Base-by-base conservation (phyloP, 64 coral and sea anemone species). In the Cladopsammia gracilis region DNA sequence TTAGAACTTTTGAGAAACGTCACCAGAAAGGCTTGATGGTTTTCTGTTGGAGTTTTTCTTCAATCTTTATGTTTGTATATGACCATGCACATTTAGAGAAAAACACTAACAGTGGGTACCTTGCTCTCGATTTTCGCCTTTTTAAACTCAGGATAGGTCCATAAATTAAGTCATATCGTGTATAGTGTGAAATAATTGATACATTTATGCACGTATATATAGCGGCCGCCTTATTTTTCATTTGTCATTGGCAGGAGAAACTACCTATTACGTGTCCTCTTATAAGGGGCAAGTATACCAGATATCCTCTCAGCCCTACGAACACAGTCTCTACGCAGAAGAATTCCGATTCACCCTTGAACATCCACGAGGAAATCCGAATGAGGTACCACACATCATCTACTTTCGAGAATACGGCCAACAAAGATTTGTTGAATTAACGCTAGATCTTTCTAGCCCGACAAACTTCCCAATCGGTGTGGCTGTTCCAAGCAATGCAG, bases 311-410 rank as follows among this genome's bases (percentile, higher is more conserved):
- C 75, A 51, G 50, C 75, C 75, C 20, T 77, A 13, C 50, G 50
- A 25, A 18, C 50, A 52, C 48, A 77, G 48, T 24, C 19, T 10
- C 0, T 77, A 77, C 75, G 53, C 48, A 0, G 48, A 57, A 22
- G 75, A 77, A 23, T 77, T 77, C 11, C 48, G 50, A 56, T 77
- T 77, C 75, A 56, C 48, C 56, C 49, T 77, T 3, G 50, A 77
- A 54, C 20, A 52, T 23, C 48, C 75, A 11, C 48, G 19, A 4
- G 75, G 75, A 77, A 77, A 77, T 77, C 20, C 50, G 20, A 54
- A 77, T 24, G 75, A 77, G 75, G 48, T 6, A 77, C 48, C 50
- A 24, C 49, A 77, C 20, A 23, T 77, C 22, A 56, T 77, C 75
- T 77, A 77, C 75, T 54, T 48, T 77, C 42, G 44, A 75, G 44